These are phyloP conservation scores for Remorina albescens DNA, from an alignment of 2,797 vertebrate genomes.

Conservation along the genomic window DNA sequence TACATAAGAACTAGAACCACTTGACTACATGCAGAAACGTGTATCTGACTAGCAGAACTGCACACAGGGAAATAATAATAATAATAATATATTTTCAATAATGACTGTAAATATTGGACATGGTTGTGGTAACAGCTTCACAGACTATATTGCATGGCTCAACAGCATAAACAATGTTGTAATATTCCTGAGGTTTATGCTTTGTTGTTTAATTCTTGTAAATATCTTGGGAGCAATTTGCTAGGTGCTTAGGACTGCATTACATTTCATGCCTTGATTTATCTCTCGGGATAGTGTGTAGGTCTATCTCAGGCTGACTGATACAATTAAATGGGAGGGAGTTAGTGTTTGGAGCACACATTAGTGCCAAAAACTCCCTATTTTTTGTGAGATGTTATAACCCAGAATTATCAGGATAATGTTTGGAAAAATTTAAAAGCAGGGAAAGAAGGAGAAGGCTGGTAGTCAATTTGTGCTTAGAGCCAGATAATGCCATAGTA, in stretches of 20 bases:
- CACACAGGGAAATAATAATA: conserved; percentile 28
- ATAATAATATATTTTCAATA: conserved; percentile 10
- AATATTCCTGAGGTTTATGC: conserved; percentile 21
- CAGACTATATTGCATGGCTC: conserved; percentile 29
- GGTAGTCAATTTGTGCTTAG: conserved; percentile 4
- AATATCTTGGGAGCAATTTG: conserved; percentile 50
- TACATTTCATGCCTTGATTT: conserved; percentile 60
- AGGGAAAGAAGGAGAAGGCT: not conserved
- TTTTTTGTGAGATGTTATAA: conserved; percentile 32
- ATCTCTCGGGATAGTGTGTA: conserved; percentile 40
- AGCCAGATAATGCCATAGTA: not conserved
- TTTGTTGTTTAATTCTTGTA: conserved; percentile 42
- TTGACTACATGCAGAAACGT: not conserved
- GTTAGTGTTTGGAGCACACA: conserved; percentile 38
- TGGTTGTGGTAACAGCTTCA: conserved; percentile 22
- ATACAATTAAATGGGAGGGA: conserved; percentile 52
- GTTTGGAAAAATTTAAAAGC: conserved; percentile 15
- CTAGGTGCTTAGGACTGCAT: conserved; percentile 50
- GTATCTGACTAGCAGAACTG: conserved; percentile 8
- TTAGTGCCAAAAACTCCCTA: conserved; percentile 39
- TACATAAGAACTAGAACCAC: conserved; percentile 10
- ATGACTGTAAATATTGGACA: conserved; percentile 29
- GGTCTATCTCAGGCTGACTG: conserved; percentile 41
- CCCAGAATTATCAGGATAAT: conserved; percentile 28
- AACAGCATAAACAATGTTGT: conserved; percentile 46